These are phyloP conservation scores for Heliconius ismenius DNA, from an alignment of 2,888 invertebrate species.

Conservation along the genomic window DNA sequence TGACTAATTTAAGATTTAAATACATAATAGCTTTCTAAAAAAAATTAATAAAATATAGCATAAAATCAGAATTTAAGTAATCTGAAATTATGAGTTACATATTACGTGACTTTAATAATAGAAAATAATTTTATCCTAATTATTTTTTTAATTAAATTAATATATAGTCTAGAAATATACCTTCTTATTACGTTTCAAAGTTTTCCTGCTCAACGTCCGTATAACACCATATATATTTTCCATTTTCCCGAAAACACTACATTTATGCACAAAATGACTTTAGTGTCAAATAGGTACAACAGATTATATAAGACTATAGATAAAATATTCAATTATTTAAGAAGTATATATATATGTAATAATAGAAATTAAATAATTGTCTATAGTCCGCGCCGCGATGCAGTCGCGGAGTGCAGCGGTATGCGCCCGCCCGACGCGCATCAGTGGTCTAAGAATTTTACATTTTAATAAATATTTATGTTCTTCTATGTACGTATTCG, in stretches of 20 bases:
- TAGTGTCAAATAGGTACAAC: slow-evolving; percentile 14
- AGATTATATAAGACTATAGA: background rate
- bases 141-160: background rate
- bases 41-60: background rate
- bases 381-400: slow-evolving; percentile 58
- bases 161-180: slow-evolving; percentile 48
- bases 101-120: background rate
- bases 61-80: background rate
- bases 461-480: slow-evolving; percentile 79
- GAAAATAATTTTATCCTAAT: background rate
- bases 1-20: background rate
- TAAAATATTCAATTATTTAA: background rate
- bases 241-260: slow-evolving; percentile 52
- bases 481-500: slow-evolving; percentile 67
- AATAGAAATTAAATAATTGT: slow-evolving; percentile 25
- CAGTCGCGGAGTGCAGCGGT: slow-evolving; percentile 70
- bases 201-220: slow-evolving; percentile 73
- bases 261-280: slow-evolving; percentile 39
- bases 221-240: slow-evolving; percentile 75
- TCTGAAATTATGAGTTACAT: background rate
- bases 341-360: background rate
- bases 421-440: slow-evolving; percentile 59
- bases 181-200: slow-evolving; percentile 73
- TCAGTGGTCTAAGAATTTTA: slow-evolving; percentile 51
- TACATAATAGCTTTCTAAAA: background rate